Percentiles rank a stretch among this genome's conserved stretches.
phyloP scores from a whole-genome alignment of 2,888 invertebrate genomes.

The Linyphia triangularis region DNA sequence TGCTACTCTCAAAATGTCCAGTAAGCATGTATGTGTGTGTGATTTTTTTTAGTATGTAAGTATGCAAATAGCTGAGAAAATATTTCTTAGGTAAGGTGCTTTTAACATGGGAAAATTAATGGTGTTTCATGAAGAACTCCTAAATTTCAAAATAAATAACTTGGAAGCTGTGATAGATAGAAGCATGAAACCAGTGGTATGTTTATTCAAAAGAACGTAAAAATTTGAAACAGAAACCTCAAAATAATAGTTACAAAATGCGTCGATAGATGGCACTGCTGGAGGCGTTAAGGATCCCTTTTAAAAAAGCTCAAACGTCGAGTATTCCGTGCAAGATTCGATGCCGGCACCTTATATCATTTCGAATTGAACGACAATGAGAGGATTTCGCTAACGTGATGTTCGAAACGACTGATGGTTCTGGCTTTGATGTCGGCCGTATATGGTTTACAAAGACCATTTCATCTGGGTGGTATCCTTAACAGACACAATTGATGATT shows the following conservation, averaged over 20 bases:
- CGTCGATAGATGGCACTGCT: neutral
- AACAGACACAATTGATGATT: neutral
- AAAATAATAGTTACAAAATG: neutral
- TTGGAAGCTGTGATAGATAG: neutral
- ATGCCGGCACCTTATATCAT: slow-evolving; percentile 16
- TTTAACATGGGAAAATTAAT: no score
- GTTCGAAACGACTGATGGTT: slow-evolving; percentile 12
- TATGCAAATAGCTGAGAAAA: no score
- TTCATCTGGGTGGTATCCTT: neutral
- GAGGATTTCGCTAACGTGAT: slow-evolving; percentile 23
- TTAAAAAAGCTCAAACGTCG: neutral
- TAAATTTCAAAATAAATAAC: no score
- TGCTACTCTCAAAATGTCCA: no score
- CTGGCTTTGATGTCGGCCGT: slow-evolving; percentile 12
- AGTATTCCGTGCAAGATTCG: slow-evolving; percentile 15
- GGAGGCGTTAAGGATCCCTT: neutral
- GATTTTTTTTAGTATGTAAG: no score
- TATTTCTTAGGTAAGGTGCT: no score
- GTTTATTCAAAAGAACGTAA: slow-evolving; percentile 6
- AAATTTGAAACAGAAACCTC: neutral
- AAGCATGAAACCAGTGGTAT: neutral
- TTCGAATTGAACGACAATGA: slow-evolving; percentile 28
- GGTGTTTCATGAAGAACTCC: no score
- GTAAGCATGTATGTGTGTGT: no score
- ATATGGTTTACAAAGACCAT: slow-evolving; percentile 28